Percentiles rank a stretch among this genome's conserved stretches.
Evolutionary conservation across 1,140 invertebrate species (phyloP).

Genomic region (Rhizoglyphus robini): DNA sequence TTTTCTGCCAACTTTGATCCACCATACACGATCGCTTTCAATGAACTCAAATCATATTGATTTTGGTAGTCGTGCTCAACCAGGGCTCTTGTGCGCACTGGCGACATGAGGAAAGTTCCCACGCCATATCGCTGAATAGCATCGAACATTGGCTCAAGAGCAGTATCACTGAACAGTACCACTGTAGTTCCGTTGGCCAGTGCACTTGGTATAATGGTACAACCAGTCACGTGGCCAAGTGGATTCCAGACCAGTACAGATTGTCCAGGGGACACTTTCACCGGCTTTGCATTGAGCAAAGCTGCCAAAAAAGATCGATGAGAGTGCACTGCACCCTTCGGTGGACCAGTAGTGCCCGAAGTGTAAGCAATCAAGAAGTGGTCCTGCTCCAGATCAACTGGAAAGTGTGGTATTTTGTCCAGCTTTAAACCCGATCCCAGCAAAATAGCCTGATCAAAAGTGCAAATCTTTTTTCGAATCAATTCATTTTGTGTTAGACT

Average conservation of each 20-base stretch:
- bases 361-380: constrained; percentile 29
- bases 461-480: neutral
- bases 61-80: neutral
- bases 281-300: neutral
- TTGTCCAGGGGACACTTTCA: neutral
- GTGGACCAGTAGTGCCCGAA: constrained; percentile 38
- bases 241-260: neutral
- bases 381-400: neutral
- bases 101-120: neutral
- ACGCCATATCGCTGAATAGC: neutral
- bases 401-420: neutral
- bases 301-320: constrained; percentile 33
- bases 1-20: neutral
- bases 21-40: neutral
- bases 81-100: neutral
- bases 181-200: neutral
- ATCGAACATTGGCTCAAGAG: neutral
- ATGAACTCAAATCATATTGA: neutral
- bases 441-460: neutral
- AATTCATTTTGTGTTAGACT: neutral
- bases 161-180: neutral
- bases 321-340: constrained; percentile 39
- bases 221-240: neutral
- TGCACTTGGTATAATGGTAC: neutral
- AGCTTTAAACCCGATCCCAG: neutral